A percentile compares a stretch with the other conserved stretches of the same genome.
phyloP scores from a whole-genome alignment of 2,888 invertebrate species.

The Chaetogeoica ovagalla region DNA sequence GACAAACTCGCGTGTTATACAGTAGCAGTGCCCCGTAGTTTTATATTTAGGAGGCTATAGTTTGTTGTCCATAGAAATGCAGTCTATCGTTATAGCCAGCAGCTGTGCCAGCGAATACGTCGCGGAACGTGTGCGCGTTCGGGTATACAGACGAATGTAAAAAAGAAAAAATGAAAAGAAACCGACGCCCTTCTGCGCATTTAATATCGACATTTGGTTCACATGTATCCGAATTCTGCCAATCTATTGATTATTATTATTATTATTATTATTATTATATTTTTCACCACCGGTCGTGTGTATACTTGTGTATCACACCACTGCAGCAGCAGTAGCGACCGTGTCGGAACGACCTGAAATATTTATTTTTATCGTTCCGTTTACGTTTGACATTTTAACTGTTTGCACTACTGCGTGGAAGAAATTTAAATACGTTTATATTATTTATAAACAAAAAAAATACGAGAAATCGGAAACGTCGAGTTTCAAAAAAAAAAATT shows the following conservation, averaged over 20 bases:
- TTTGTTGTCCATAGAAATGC: not conserved
- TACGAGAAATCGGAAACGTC: no score
- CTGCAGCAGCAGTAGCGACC: not conserved
- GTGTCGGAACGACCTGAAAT: not conserved
- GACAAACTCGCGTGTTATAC: no score
- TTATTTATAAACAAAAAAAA: no score
- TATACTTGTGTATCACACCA: not conserved
- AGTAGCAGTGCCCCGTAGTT: not conserved
- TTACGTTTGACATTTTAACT: not conserved
- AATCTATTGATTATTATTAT: no score
- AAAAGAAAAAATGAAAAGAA: no score
- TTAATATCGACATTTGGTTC: no score
- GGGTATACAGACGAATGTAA: not conserved
- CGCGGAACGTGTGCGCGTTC: not conserved
- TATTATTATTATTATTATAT: not conserved
- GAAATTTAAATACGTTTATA: no score
- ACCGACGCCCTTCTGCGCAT: not conserved
- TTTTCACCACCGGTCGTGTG: not conserved
- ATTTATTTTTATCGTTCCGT: not conserved
- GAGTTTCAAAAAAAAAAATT: no score
- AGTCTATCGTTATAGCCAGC: not conserved
- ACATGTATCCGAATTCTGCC: not conserved
- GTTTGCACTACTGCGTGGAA: no score
- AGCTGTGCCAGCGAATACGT: conserved; percentile 18
- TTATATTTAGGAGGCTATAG: conserved; percentile 35